These are phyloP conservation scores for Tragelaphus scriptus DNA, from an alignment of 2,113 vertebrate species.

Conservation along the genomic window DNA sequence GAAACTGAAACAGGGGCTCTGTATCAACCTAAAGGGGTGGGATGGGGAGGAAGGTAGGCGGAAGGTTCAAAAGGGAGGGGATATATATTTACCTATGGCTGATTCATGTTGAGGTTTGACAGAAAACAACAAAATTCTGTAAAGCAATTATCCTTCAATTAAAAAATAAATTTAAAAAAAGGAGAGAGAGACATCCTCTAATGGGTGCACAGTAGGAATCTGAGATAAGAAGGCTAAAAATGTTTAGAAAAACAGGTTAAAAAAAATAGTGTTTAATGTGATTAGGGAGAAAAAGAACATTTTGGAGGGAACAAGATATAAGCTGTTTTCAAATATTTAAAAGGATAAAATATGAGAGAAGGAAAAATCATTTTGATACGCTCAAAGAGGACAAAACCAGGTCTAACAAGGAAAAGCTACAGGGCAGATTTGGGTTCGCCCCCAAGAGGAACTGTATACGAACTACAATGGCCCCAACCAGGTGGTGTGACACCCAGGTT, in stretches of 20 bases:
- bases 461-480: neutral
- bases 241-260: neutral
- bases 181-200: neutral
- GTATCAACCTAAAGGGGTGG: neutral
- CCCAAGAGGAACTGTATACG: neutral
- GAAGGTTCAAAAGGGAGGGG: neutral
- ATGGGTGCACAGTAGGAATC: neutral
- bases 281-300: neutral
- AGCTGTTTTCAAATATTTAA: neutral
- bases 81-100: neutral
- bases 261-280: neutral
- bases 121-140: neutral
- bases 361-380: neutral
- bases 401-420: accelerated
- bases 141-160: neutral
- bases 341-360: neutral
- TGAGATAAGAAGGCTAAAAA: neutral
- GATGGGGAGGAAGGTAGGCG: neutral
- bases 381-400: neutral
- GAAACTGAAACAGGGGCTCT: neutral
- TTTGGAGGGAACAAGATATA: neutral
- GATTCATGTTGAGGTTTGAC: neutral
- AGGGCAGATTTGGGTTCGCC: neutral
- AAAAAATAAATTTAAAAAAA: neutral
- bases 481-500: neutral